A percentile compares a stretch with the other conserved stretches of the same genome.
phyloP scores from a whole-genome alignment of 2,797 vertebrate species.

The Phyllotis vaccarum region DNA sequence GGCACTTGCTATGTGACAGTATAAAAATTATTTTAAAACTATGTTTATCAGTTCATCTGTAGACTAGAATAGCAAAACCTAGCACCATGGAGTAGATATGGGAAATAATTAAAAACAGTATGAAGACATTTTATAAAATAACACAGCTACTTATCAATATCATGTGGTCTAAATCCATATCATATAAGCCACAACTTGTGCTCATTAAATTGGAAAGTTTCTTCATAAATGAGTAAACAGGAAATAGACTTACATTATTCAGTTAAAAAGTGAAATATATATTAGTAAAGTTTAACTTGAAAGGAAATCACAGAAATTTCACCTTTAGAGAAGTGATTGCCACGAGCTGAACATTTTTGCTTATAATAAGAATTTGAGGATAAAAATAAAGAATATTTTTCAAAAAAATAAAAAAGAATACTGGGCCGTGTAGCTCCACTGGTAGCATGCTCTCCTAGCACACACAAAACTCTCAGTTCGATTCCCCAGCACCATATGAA shows the following conservation, averaged over 20 bases:
- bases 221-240: neutral
- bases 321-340: neutral
- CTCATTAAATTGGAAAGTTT: slow-evolving; percentile 3
- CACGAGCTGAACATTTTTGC: neutral
- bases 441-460: neutral
- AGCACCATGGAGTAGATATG: neutral
- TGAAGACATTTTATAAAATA: slow-evolving; percentile 37
- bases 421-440: too few species aligned
- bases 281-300: neutral
- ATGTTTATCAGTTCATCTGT: neutral
- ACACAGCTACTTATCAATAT: neutral
- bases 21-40: slow-evolving; percentile 22
- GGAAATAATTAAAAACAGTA: slow-evolving; percentile 33
- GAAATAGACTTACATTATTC: slow-evolving; percentile 10
- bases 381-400: neutral
- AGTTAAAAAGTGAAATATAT: slow-evolving; percentile 30
- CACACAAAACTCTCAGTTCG: neutral
- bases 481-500: neutral
- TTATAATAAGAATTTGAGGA: slow-evolving; percentile 47
- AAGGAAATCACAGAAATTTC: slow-evolving; percentile 15
- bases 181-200: neutral
- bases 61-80: neutral
- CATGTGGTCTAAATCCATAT: neutral
- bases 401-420: too few species aligned
- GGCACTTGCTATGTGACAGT: neutral